Evolutionary conservation across 2,888 invertebrate species (phyloP).

Genomic region (Cephus pulcher): DNA sequence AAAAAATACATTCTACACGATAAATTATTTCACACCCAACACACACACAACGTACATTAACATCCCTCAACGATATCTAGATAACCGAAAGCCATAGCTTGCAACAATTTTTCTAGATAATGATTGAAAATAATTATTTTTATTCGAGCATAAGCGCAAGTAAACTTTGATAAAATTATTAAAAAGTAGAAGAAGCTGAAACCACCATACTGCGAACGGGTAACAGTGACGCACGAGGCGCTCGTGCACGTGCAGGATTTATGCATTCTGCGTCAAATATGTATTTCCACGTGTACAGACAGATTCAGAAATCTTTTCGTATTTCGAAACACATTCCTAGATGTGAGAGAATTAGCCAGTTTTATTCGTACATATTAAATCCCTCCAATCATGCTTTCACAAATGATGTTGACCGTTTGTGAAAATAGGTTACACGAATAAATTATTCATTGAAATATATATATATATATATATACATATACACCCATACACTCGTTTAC

Average conservation of each 20-base stretch:
- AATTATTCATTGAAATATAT: background rate
- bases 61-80: background rate
- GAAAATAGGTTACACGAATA: background rate
- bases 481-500: background rate
- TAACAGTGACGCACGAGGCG: background rate
- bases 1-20: background rate
- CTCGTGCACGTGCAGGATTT: background rate
- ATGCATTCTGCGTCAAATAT: background rate
- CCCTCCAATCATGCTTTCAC: background rate
- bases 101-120: slow-evolving; percentile 49
- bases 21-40: background rate
- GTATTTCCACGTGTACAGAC: background rate
- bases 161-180: slow-evolving; percentile 26
- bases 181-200: slow-evolving; percentile 11
- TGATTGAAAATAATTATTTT: slow-evolving; percentile 53
- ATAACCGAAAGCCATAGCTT: slow-evolving; percentile 30
- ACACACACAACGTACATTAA: background rate
- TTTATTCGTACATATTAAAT: background rate
- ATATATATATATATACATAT: too few relatives aligned
- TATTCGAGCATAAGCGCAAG: slow-evolving; percentile 41
- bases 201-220: background rate
- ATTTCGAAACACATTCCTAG: background rate
- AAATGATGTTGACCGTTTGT: background rate
- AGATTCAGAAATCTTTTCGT: background rate
- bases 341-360: background rate